Evolutionary conservation across 2,797 vertebrate genomes (phyloP).

Genomic region (Acanthiza pusilla): DNA sequence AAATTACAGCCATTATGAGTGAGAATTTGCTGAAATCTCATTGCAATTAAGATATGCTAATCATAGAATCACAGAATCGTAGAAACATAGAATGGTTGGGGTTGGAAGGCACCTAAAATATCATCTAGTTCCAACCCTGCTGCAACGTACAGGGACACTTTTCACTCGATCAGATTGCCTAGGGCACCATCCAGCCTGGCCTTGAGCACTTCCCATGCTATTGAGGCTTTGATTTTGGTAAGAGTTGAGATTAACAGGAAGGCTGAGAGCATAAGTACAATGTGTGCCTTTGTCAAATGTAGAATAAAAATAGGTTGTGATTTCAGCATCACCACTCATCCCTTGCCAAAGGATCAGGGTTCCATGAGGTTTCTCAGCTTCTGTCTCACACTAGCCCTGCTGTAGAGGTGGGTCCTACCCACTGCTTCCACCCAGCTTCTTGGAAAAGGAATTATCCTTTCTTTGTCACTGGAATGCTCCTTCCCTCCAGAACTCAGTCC

Average conservation of each 20-base stretch:
- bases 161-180: fast-evolving
- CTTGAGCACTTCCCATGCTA: background rate
- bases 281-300: background rate
- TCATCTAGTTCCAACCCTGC: fast-evolving
- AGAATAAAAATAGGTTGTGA: background rate
- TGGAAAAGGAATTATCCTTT: background rate
- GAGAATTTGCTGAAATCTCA: background rate
- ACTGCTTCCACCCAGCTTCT: background rate
- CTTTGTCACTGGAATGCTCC: background rate
- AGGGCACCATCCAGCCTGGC: no score
- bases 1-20: background rate
- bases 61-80: background rate
- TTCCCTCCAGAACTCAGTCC: background rate
- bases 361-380: background rate
- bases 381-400: background rate
- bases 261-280: fast-evolving
- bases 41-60: background rate
- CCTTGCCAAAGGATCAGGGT: background rate
- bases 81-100: background rate
- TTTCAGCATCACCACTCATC: background rate
- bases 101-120: background rate
- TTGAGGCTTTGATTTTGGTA: background rate
- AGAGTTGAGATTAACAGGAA: background rate
- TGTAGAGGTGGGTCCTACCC: background rate
- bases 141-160: background rate